Percentiles rank a stretch among this genome's conserved stretches.
phyloP scores from a whole-genome alignment of 2,797 vertebrate species.

The Chromis chromis region DNA sequence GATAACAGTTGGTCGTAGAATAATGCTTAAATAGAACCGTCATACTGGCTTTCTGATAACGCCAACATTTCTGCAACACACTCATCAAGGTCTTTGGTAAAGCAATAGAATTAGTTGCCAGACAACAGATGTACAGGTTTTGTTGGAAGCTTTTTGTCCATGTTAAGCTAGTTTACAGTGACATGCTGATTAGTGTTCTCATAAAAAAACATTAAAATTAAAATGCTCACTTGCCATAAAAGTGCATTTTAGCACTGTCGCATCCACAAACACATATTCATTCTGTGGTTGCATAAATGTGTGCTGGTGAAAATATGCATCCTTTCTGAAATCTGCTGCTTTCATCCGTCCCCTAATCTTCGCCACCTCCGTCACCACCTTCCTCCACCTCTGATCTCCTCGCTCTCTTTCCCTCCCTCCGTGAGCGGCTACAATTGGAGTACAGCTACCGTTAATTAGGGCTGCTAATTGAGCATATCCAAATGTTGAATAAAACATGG shows the following conservation, averaged over 20 bases:
- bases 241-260: no score
- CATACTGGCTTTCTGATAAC: constrained; percentile 7
- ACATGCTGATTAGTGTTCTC: constrained; percentile 10
- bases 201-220: constrained; percentile 6
- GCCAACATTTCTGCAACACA: constrained; percentile 1
- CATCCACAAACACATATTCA: no score
- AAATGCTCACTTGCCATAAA: not conserved
- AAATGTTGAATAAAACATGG: constrained; percentile 79
- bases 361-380: not conserved
- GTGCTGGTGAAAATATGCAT: not conserved
- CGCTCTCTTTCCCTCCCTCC: constrained; percentile 14
- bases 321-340: not conserved
- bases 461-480: constrained; percentile 77
- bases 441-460: constrained; percentile 71
- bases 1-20: constrained; percentile 9
- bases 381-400: constrained; percentile 5
- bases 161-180: not conserved
- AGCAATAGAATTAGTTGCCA: not conserved
- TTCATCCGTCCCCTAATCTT: constrained; percentile 9
- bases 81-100: not conserved
- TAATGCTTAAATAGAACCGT: not conserved
- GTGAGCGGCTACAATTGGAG: constrained; percentile 38
- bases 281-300: not conserved
- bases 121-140: not conserved
- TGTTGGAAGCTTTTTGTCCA: not conserved